Evolutionary conservation across 2,113 vertebrate species (phyloP).

Genomic region (Pterophyllum scalare): DNA sequence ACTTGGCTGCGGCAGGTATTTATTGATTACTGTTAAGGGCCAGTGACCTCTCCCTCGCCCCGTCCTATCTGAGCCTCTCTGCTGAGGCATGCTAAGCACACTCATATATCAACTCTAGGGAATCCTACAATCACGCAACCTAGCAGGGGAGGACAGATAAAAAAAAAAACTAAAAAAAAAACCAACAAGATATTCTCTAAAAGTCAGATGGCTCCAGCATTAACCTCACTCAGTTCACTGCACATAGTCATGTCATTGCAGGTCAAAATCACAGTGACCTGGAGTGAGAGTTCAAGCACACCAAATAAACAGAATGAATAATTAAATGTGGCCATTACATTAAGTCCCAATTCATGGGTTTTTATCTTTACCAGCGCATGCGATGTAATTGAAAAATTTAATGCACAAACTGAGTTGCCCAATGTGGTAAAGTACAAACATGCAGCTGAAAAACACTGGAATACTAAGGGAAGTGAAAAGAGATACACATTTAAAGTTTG

Average conservation of each 20-base stretch:
- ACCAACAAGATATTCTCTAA: constrained; percentile 79
- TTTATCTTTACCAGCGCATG: constrained; percentile 46
- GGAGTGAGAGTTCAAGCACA: not conserved
- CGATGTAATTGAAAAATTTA: constrained; percentile 85
- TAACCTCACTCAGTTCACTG: constrained; percentile 64
- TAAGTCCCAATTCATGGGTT: constrained; percentile 22
- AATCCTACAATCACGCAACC: constrained; percentile 71
- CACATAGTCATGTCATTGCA: constrained; percentile 34
- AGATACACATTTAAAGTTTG: constrained; percentile 76
- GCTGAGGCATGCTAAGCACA: constrained; percentile 82
- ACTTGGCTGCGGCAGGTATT: constrained; percentile 82
- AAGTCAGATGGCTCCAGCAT: constrained; percentile 85
- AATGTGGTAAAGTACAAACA: constrained; percentile 76
- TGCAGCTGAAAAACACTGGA: constrained; percentile 6
- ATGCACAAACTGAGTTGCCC: constrained; percentile 87
- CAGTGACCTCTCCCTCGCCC: constrained; percentile 83
- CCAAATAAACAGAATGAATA: constrained; percentile 63
- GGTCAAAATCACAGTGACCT: constrained; percentile 9
- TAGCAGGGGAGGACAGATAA: constrained; percentile 62
- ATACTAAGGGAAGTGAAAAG: constrained; percentile 65
- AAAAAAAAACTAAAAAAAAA: constrained; percentile 24
- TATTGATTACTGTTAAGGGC: constrained; percentile 88
- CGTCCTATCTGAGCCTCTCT: constrained; percentile 71
- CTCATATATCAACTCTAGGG: constrained; percentile 86
- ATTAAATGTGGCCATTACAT: constrained; percentile 52